Conservation (phyloP, 1,140 invertebrate genomes). For the Polypedilum pembai region DNA sequence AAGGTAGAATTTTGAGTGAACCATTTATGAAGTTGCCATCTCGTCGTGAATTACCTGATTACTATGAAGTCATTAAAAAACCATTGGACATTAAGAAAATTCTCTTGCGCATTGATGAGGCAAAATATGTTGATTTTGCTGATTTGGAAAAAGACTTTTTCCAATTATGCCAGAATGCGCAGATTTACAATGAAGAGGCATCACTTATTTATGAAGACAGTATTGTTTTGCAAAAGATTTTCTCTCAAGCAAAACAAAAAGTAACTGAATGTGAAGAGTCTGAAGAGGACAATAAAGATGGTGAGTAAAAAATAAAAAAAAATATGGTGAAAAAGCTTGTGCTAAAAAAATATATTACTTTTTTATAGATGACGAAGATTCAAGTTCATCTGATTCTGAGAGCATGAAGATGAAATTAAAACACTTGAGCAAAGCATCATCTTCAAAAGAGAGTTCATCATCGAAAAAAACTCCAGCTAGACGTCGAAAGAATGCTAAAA, state of each 20-base stretch:
- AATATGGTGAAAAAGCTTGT: neutral
- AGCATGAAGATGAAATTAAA: constrained; percentile 20
- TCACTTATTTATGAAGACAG: constrained; percentile 95
- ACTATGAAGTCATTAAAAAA: constrained; percentile 96
- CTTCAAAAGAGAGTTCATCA: constrained; percentile 9
- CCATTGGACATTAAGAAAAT: constrained; percentile 95
- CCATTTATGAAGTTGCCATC: constrained; percentile 94
- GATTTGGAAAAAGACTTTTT: constrained; percentile 90
- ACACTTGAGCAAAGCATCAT: constrained; percentile 7
- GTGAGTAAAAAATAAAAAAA: neutral
- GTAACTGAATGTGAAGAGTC: constrained; percentile 36
- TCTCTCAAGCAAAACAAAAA: constrained; percentile 65
- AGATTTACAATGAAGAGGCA: constrained; percentile 93
- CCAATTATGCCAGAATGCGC: constrained; percentile 90
- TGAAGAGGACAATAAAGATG: neutral
- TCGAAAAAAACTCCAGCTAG: constrained; percentile 1
- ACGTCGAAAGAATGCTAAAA: neutral
- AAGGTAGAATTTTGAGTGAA: constrained; percentile 77
- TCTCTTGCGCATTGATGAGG: constrained; percentile 71
- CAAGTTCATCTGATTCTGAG: constrained; percentile 3
- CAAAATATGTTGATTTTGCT: constrained; percentile 78
- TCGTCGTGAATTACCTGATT: constrained; percentile 85
- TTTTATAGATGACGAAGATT: neutral
- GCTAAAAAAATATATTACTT: neutral
- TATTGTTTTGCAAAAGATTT: constrained; percentile 81